A percentile compares a stretch with the other conserved stretches of the same genome.
phyloP scores from a whole-genome alignment of 1,140 invertebrate genomes.

The Drosophila bocki region DNA sequence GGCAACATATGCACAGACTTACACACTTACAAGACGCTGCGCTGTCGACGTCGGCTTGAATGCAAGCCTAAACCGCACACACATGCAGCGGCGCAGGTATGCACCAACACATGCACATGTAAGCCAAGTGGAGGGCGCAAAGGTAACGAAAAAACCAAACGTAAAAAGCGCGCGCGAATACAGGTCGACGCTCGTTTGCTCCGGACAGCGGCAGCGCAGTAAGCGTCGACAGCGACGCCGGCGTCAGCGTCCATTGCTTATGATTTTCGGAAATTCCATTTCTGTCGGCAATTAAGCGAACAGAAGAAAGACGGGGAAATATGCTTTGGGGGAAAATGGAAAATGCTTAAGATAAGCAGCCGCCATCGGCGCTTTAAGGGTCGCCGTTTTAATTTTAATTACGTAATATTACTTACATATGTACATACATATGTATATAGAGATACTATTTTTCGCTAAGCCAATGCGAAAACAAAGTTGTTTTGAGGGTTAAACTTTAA shows the following conservation, averaged over 20 bases:
- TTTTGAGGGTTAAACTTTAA: not conserved
- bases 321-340: slow-evolving; percentile 15
- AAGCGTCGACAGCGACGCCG: slow-evolving; percentile 40
- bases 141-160: slow-evolving; percentile 43
- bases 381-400: not conserved
- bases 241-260: slow-evolving; percentile 49
- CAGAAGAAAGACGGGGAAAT: not conserved
- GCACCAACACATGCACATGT: slow-evolving; percentile 21
- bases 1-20: slow-evolving; percentile 67
- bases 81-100: slow-evolving; percentile 37
- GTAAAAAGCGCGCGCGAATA: slow-evolving; percentile 82
- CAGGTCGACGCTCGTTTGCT: slow-evolving; percentile 73
- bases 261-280: slow-evolving; percentile 81
- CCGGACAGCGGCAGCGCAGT: slow-evolving; percentile 13
- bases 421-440: not conserved
- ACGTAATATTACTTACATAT: not conserved
- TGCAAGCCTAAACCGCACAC: slow-evolving; percentile 10
- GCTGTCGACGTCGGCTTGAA: slow-evolving; percentile 1
- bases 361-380: slow-evolving; percentile 1
- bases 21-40: slow-evolving; percentile 6
- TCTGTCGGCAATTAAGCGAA: slow-evolving; percentile 31
- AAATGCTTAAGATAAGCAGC: slow-evolving; percentile 10
- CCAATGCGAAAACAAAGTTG: too few relatives aligned
- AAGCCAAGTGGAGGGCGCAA: slow-evolving; percentile 7
- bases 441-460: not conserved